phyloP scores from a whole-genome alignment of 2,888 invertebrate species.

The Sphaeridia pumilis region DNA sequence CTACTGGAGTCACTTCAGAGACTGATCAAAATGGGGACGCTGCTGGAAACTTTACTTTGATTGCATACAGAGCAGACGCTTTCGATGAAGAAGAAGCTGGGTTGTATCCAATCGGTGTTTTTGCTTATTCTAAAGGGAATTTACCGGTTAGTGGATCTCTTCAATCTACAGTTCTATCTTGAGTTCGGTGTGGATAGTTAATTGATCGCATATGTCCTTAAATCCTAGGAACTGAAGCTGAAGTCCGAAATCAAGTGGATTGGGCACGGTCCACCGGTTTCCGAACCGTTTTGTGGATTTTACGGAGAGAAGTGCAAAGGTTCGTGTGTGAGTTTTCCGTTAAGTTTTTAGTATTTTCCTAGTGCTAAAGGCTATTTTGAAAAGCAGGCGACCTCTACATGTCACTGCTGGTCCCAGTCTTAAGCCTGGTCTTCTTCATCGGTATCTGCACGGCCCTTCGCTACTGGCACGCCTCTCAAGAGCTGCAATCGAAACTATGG shows the following conservation, averaged over 20 bases:
- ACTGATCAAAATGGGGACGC: conserved; percentile 88
- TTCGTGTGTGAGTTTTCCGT: too few species aligned
- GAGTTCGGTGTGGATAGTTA: too few species aligned
- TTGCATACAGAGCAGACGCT: conserved; percentile 47
- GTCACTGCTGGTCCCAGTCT: too few species aligned
- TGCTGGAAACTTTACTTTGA: conserved; percentile 83
- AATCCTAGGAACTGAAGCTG: conserved; percentile 63
- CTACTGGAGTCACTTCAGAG: conserved; percentile 37
- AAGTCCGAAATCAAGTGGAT: conserved; percentile 65
- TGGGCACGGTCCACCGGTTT: conserved; percentile 60
- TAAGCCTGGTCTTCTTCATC: too few species aligned
- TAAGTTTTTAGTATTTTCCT: too few species aligned
- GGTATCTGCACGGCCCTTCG: conserved; percentile 52
- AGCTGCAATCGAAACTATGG: conserved; percentile 83
- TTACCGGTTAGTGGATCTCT: conserved; percentile 76
- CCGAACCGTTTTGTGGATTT: conserved; percentile 83
- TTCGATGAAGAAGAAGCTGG: conserved; percentile 38
- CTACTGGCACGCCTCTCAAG: conserved; percentile 89
- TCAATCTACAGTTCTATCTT: too few species aligned
- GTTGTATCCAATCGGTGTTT: conserved; percentile 42
- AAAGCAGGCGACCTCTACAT: too few species aligned
- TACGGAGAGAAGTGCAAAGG: conserved; percentile 78
- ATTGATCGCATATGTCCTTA: too few species aligned
- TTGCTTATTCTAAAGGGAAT: conserved; percentile 42
- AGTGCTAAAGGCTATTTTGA: too few species aligned